Evolutionary conservation across 1,140 invertebrate species (phyloP), one percentile per base, ranked within the genome.

Genomic region (Apis cerana): DNA sequence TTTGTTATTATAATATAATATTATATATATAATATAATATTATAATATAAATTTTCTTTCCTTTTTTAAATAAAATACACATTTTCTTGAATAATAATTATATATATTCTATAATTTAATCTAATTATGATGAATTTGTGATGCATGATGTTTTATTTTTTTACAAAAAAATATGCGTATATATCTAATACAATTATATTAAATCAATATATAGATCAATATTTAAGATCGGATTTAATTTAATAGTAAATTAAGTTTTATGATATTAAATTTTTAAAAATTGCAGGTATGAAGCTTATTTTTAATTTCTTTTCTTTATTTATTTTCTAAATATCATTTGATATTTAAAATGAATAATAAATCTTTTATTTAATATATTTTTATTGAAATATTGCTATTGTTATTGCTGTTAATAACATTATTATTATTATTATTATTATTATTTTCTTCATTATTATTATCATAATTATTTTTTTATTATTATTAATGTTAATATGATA

Each of bases 401-500:
- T 43, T 67, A 17, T 43, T 21, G 27, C 12, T 68, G 2, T 52
- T 12, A 69, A 50, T 52, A 15, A 23, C 4, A 17, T n/a, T n/a
- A 52, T 52, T 7, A 23, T 71, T 4, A 27, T 71, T 19, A 54
- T 71, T 19, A 52, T 52, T 7, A 23, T 71, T 4, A 27, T 71
- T 19, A 54, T 71, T 19, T 19, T 23, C 10, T 19, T 52, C n/a
- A 1, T 48, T 7, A 54, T 71, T 21, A 27, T 54, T 12, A 54
- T 19, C 23, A 54, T 27, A 8, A 48, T 69, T 3, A 7, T 52
- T 17, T 27, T 54, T 23, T 71, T 15, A 8, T 54, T 54, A 13
- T 52, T 56, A 74, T 58, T 61, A 71, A 56, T 61, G 59, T 52
- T 48, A 79, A 61, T 85, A 76, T 82, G 78, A 19, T 54, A 10